phyloP scores from a whole-genome alignment of 2,888 invertebrate genomes.

The Nemotelus pantherinus region DNA sequence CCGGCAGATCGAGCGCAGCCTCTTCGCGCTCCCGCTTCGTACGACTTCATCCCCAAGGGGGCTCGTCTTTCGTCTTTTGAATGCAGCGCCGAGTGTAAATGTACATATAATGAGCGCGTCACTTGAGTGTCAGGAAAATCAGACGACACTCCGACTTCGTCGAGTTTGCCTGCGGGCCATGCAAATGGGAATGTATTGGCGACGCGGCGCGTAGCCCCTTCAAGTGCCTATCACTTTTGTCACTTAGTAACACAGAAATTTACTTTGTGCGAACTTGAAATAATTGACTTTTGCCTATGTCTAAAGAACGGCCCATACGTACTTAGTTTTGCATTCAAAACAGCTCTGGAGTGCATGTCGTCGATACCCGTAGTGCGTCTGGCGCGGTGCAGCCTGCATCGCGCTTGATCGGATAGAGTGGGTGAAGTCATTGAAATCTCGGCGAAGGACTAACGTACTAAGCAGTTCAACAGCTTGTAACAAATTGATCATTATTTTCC shows the following conservation, averaged over 20 bases:
- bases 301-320: not conserved
- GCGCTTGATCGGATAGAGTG: not conserved
- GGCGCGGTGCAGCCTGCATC: not conserved
- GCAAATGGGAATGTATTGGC: slow-evolving; percentile 16
- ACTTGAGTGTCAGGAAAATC: not conserved
- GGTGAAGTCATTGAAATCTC: slow-evolving; percentile 25
- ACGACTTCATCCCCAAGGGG: not conserved
- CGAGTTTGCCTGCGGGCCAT: not conserved
- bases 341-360: not conserved
- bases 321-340: slow-evolving; percentile 8
- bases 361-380: not conserved
- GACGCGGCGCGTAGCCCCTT: not conserved
- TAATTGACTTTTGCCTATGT: slow-evolving; percentile 21
- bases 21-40: not conserved
- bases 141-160: slow-evolving; percentile 8
- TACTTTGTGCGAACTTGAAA: slow-evolving; percentile 21
- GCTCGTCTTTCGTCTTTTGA: not conserved
- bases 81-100: slow-evolving; percentile 1
- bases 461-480: slow-evolving; percentile 21
- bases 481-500: not conserved
- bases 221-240: slow-evolving; percentile 3
- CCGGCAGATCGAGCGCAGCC: slow-evolving; percentile 19
- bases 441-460: slow-evolving; percentile 9
- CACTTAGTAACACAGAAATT: slow-evolving; percentile 7
- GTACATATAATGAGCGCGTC: slow-evolving; percentile 23